A percentile compares a stretch with the other conserved stretches of the same genome.
These are phyloP conservation scores for Odobenus rosmarus DNA, from an alignment of 2,113 vertebrate species.

Conservation along the genomic window DNA sequence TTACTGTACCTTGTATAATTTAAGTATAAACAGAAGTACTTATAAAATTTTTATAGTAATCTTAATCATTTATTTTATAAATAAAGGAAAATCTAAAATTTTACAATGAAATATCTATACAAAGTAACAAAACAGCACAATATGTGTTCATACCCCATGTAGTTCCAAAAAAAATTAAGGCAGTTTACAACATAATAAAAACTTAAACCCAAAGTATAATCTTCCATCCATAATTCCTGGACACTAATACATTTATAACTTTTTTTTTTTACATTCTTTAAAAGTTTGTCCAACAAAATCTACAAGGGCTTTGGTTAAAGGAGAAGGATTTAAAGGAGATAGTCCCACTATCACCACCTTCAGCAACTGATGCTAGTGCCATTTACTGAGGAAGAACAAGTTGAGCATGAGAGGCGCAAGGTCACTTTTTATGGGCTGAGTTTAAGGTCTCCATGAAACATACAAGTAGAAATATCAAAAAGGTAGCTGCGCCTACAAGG, in stretches of 20 bases:
- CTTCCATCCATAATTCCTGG: background rate
- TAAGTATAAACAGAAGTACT: background rate
- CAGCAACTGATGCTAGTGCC: background rate
- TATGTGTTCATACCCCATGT: background rate
- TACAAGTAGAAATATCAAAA: background rate
- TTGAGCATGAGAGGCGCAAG: background rate
- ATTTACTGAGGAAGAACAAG: background rate
- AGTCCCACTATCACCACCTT: background rate
- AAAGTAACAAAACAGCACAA: background rate
- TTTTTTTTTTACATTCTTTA: background rate
- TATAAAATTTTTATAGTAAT: slow-evolving; percentile 10
- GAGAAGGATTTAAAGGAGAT: too few species aligned
- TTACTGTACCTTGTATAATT: background rate
- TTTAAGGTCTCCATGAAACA: background rate
- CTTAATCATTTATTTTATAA: slow-evolving; percentile 26
- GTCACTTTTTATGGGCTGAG: background rate
- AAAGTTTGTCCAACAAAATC: background rate
- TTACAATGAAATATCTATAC: background rate
- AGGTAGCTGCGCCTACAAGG: background rate
- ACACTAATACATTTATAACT: background rate
- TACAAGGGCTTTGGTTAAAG: background rate
- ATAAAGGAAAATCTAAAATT: slow-evolving; percentile 36
- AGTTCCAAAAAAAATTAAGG: background rate
- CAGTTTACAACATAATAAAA: slow-evolving; percentile 30
- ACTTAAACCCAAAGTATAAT: background rate